Conservation (phyloP, 2,797 vertebrate genomes). For the Periparus ater region DNA sequence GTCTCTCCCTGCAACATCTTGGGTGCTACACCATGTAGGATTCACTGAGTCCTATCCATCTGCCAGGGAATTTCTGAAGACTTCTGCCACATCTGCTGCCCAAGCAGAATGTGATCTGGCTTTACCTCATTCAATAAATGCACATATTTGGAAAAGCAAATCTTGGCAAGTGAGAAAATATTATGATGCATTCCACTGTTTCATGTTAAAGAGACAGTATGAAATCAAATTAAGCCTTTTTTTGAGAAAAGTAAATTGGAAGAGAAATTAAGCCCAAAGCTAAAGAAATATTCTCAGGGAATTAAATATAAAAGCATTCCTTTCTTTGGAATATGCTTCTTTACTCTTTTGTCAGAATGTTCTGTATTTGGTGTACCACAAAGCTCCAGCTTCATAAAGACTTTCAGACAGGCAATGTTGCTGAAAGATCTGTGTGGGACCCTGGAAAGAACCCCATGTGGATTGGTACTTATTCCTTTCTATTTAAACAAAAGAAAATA, state of each 20-base stretch:
- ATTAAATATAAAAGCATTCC: slow-evolving; percentile 45
- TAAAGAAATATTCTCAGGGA: slow-evolving; percentile 33
- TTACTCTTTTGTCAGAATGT: slow-evolving; percentile 20
- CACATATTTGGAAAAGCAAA: slow-evolving; percentile 4
- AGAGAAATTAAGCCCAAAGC: slow-evolving; percentile 17
- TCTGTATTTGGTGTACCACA: slow-evolving; percentile 3
- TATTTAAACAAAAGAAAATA: not conserved
- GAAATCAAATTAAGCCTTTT: slow-evolving; percentile 47
- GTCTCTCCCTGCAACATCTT: not conserved
- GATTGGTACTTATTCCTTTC: not conserved
- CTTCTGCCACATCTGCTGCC: not conserved
- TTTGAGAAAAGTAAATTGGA: slow-evolving; percentile 2
- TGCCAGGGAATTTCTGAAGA: not conserved
- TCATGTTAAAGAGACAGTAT: slow-evolving; percentile 26
- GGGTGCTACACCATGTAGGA: not conserved
- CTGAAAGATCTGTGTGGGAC: not conserved
- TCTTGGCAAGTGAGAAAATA: slow-evolving; percentile 11
- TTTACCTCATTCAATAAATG: not conserved
- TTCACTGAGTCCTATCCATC: not conserved
- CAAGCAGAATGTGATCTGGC: not conserved
- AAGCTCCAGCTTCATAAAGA: not conserved
- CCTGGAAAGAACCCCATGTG: not conserved
- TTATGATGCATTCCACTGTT: not conserved
- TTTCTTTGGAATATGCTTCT: slow-evolving; percentile 40
- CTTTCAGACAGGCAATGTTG: not conserved